Conservation (phyloP, 2,888 invertebrate genomes). For the Isoperla grammatica region DNA sequence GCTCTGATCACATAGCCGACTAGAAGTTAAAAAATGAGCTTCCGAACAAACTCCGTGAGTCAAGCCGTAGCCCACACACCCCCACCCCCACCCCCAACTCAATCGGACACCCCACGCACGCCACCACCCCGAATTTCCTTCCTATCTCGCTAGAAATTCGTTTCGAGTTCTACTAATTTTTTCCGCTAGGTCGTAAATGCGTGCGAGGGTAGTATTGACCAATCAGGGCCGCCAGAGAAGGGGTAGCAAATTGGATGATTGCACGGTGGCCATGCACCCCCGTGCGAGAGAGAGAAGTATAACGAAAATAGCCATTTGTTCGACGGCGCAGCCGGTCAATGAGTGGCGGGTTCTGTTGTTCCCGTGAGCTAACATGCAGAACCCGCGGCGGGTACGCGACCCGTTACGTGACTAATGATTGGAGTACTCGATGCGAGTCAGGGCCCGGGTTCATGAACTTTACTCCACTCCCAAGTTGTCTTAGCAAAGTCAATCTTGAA, state of each 20-base stretch:
- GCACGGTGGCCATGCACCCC: neutral
- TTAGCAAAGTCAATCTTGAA: too few relatives aligned
- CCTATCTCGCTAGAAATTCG: conserved; percentile 12
- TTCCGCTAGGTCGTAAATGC: neutral
- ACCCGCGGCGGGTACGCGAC: too few relatives aligned
- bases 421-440: too few relatives aligned
- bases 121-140: conserved; percentile 5
- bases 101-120: neutral
- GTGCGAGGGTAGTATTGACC: neutral
- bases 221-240: conserved; percentile 1
- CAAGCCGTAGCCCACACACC: too few relatives aligned
- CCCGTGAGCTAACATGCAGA: too few relatives aligned
- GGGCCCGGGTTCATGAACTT: too few relatives aligned
- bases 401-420: too few relatives aligned
- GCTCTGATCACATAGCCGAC: too few relatives aligned
- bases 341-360: too few relatives aligned
- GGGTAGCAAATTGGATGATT: conserved; percentile 4
- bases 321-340: neutral
- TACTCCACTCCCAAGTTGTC: too few relatives aligned
- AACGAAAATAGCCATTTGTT: neutral
- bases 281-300: neutral
- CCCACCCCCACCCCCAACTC: neutral
- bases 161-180: conserved; percentile 16
- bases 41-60: too few relatives aligned
- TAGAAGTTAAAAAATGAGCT: too few relatives aligned